Evolutionary conservation across 2,113 vertebrate genomes (phyloP), one percentile per base, ranked within the genome.

Genomic region (Oryzias woworae): DNA sequence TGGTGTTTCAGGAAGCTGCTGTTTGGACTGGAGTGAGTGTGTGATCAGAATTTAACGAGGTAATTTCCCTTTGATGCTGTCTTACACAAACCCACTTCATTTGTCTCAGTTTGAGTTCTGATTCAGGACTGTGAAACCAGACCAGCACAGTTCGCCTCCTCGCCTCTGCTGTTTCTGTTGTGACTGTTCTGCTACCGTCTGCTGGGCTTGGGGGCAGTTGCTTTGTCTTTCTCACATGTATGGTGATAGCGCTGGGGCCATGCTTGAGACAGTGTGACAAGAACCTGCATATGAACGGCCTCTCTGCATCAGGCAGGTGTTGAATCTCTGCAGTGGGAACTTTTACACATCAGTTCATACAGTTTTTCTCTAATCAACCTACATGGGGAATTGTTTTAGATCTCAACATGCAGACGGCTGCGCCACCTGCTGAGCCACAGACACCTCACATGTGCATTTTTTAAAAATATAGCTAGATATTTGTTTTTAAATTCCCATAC

Each of bases 171-270:
- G 28, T 43, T 69, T 20, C 43, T 83, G 59, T 85, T 85, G 80
- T 79, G 83, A 61, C 73, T 69, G 48, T 20, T 10, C 49, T 14
- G 42, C 45, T 64, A n/a, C 15, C 60, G 28, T 62, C 62, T 46
- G 46, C 42, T 47, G 45, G 36, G 24, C 71, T 46, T 46, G 14
- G 53, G 51, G 26, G 46, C 62, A 22, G 46, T 75, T 84, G 78
- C 78, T 86, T 82, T 80, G 81, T 83, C 85, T 81, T 84, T 58
- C 69, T 82, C 64, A 63, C 47, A 55, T 63, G n/a, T 62, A 24
- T 18, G 16, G 46, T 45, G 82, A 87, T 84, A 84, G 78, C 53
- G 16, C 65, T 71, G 68, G 86, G 80, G 77, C 66, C 82, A 75
- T 62, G 56, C 62, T 68, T 78, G 69, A 69, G 69, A 45, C 62